phyloP scores from a whole-genome alignment of 92 coral and sea anemone genomes.

The Diadumene lineata region DNA sequence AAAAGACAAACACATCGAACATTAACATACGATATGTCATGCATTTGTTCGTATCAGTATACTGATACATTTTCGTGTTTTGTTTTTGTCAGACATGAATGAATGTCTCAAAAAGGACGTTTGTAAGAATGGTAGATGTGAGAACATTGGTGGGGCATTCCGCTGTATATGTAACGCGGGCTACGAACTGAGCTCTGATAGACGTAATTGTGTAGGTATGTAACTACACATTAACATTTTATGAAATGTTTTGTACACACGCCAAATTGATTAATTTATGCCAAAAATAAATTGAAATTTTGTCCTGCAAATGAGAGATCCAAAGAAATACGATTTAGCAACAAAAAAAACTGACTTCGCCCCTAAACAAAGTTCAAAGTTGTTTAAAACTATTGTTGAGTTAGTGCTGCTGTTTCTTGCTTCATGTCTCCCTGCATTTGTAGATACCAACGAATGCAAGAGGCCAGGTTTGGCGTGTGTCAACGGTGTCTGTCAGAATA shows the following conservation, averaged over 20 bases:
- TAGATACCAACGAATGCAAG: constrained; percentile 73
- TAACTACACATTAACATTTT: background rate
- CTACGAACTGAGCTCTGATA: constrained; percentile 70
- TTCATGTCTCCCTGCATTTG: too few relatives aligned
- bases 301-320: too few relatives aligned
- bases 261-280: too few relatives aligned
- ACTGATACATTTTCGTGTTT: too few relatives aligned
- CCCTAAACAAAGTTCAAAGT: too few relatives aligned
- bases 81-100: constrained; percentile 58
- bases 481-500: constrained; percentile 75
- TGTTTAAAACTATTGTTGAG: background rate
- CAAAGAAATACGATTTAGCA: too few relatives aligned
- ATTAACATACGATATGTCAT: too few relatives aligned
- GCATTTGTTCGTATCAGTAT: too few relatives aligned
- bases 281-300: too few relatives aligned
- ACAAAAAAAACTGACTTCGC: too few relatives aligned
- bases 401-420: background rate
- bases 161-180: constrained; percentile 74
- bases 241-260: too few relatives aligned
- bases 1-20: too few relatives aligned
- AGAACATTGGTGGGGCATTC: constrained; percentile 70
- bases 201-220: constrained; percentile 71
- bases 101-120: constrained; percentile 59
- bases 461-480: constrained; percentile 49
- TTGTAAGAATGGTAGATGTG: constrained; percentile 72